Evolutionary conservation across 2,888 invertebrate genomes (phyloP).

Genomic region (Scotopteryx bipunctaria): DNA sequence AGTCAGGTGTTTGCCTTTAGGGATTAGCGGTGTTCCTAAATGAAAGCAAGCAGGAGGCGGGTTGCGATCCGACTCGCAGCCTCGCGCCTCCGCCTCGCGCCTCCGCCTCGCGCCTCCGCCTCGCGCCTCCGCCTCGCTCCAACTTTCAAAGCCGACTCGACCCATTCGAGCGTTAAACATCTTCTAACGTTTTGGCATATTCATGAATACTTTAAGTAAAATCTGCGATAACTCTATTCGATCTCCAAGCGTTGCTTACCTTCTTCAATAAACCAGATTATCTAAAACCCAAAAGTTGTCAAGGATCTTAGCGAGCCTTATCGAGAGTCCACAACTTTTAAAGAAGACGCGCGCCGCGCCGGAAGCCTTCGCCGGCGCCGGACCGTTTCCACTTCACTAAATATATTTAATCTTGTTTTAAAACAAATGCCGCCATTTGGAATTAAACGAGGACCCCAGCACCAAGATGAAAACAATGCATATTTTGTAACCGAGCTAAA

Average conservation of each 20-base stretch:
- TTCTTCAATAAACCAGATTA: slow-evolving; percentile 12
- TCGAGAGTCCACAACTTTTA: neutral
- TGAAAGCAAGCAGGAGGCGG: neutral
- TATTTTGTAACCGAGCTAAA: no score
- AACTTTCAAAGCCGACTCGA: neutral
- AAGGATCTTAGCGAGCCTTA: neutral
- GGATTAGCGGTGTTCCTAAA: neutral
- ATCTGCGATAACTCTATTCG: slow-evolving; percentile 4
- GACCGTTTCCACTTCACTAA: no score
- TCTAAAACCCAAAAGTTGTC: neutral
- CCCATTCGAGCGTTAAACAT: neutral
- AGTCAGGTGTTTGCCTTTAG: neutral
- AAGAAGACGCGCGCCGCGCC: no score
- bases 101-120: neutral
- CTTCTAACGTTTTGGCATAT: slow-evolving; percentile 10
- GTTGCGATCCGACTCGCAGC: neutral
- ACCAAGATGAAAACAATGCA: no score
- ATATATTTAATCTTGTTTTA: no score
- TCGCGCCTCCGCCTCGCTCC: neutral
- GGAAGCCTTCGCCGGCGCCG: no score
- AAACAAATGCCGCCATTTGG: no score
- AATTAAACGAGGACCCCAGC: no score
- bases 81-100: neutral
- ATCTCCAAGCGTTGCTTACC: slow-evolving; percentile 3
- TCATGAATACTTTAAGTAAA: slow-evolving; percentile 16